phyloP scores from a whole-genome alignment of 2,113 vertebrate genomes.

The Aptenodytes patagonicus region DNA sequence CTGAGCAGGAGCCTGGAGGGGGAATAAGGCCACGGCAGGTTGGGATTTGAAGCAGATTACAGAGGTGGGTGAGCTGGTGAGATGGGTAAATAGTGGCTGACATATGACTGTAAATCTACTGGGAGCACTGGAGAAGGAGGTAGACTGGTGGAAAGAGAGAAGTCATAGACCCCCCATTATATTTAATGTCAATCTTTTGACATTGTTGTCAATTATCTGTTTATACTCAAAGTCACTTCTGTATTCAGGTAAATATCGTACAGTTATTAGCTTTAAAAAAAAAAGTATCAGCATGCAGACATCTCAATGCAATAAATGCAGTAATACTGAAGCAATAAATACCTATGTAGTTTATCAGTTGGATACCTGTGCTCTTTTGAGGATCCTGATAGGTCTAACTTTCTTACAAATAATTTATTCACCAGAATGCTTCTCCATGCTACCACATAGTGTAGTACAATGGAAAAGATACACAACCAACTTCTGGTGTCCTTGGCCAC shows the following conservation, averaged over 20 bases:
- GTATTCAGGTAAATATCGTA: neutral
- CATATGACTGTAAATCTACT: neutral
- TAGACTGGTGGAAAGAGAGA: neutral
- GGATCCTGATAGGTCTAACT: neutral
- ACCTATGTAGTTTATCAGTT: neutral
- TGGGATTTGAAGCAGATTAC: neutral
- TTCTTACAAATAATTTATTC: neutral
- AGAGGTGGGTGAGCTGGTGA: neutral
- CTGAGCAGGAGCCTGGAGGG: neutral
- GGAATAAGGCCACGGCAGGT: neutral
- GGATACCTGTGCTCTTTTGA: neutral
- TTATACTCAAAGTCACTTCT: neutral
- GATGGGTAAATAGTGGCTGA: neutral
- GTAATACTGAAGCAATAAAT: neutral
- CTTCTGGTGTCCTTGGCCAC: neutral
- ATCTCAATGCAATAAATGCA: neutral
- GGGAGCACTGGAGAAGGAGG: neutral
- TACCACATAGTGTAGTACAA: neutral
- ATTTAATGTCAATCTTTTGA: neutral
- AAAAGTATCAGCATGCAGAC: neutral
- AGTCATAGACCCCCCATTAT: neutral
- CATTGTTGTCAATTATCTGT: neutral
- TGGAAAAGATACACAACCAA: neutral
- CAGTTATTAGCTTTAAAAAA: neutral
- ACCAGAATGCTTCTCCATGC: neutral